Evolutionary conservation across 2,113 vertebrate species (phyloP).

Genomic region (Mormyrus iriodes): DNA sequence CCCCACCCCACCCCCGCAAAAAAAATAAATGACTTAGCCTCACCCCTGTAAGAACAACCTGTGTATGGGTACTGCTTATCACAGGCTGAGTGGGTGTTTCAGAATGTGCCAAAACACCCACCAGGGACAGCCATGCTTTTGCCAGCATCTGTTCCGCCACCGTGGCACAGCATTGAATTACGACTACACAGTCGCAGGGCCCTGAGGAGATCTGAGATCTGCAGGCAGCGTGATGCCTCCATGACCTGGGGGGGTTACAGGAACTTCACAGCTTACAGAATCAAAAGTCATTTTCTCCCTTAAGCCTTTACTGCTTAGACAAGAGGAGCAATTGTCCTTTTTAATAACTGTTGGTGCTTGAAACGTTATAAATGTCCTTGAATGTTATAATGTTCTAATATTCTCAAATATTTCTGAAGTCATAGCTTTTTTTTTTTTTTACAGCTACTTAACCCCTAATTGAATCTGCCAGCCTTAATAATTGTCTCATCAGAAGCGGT

Average conservation of each 20-base stretch:
- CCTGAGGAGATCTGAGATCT: not conserved
- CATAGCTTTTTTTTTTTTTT: not conserved
- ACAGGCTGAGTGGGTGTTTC: not conserved
- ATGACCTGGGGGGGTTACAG: not conserved
- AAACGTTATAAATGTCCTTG: not conserved
- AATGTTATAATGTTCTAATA: not conserved
- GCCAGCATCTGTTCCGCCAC: not conserved
- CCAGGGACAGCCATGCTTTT: not conserved
- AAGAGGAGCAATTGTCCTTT: not conserved
- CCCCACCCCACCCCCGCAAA: not conserved
- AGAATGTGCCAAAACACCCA: not conserved
- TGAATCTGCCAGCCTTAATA: not conserved
- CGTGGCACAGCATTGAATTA: not conserved
- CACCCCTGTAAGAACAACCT: not conserved
- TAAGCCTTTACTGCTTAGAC: not conserved
- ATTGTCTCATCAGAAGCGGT: not conserved
- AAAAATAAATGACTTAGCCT: not conserved
- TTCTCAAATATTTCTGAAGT: not conserved
- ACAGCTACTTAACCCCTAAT: not conserved
- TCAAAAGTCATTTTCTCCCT: not conserved
- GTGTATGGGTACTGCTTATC: conserved; percentile 21
- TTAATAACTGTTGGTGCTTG: not conserved
- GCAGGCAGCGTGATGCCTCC: not conserved
- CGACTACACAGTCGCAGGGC: not conserved
- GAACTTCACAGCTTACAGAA: not conserved